Evolutionary conservation across 2,113 vertebrate genomes (phyloP), one percentile per base, ranked within the genome.

Genomic region (Cairina moschata): DNA sequence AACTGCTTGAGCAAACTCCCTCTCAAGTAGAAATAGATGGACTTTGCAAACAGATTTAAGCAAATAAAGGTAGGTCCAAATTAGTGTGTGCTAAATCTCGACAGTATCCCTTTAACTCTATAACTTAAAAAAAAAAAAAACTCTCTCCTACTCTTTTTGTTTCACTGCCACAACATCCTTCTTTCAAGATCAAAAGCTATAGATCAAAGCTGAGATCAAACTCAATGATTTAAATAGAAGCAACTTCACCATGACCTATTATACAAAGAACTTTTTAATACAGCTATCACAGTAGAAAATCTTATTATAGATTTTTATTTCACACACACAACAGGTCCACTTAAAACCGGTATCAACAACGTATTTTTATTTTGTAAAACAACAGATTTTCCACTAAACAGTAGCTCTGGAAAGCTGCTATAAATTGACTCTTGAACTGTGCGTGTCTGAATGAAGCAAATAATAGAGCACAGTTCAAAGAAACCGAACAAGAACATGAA

Each of bases 171-270:
- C 93, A 94, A 96, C 95, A 97, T 97, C 95, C 91, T 96, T 97
- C 96, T 98, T 98, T 98, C 94, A 97, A 98, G 98, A 98, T 98
- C 98, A 98, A 98, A 98, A 97, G 98, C 78, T 94, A 96, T 62
- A 98, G 97, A 98, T 98, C 97, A 98, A 98, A 98, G 98, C 93
- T 96, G 96, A 97, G 97, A 97, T 97, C 97, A 98, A 98, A 96
- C 95, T 98, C 92, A 73, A 54, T 89, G 76, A 94, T 98, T 98
- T 98, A 97, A 98, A 98, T 95, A 98, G 97, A 97, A 96, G 90
- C 95, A 97, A 97, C 85, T 97, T 97, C 83, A 85, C 86, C 81
- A 91, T 71, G 95, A 96, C 95, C 79, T 75, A 92, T 96, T 97
- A 96, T 84, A 97, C 93, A 96, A 91, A 88, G 11, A 89, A 91